phyloP scores from a whole-genome alignment of 2,888 invertebrate genomes.

The Andrena fulva region DNA sequence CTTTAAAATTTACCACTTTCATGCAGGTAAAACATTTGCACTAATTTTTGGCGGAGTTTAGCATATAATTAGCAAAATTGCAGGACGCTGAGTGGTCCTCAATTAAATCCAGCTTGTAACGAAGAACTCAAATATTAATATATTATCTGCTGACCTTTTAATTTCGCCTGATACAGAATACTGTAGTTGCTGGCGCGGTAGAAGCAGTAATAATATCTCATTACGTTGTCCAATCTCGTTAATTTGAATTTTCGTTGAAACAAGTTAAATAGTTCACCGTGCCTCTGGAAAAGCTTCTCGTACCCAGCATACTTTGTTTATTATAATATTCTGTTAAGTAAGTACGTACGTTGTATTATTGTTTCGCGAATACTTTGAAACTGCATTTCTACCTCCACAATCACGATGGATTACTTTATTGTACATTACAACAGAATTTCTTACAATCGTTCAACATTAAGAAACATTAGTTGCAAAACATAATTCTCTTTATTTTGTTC shows the following conservation, averaged over 20 bases:
- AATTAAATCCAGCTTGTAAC: background rate
- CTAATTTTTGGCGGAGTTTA: background rate
- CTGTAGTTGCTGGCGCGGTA: background rate
- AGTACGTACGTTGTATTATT: background rate
- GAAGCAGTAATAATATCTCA: constrained; percentile 24
- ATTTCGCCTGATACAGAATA: constrained; percentile 3
- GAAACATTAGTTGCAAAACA: no score
- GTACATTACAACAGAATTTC: no score
- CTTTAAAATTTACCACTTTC: background rate
- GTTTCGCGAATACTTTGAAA: background rate
- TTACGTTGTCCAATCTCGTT: constrained; percentile 35
- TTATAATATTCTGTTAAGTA: background rate
- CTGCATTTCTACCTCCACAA: no score
- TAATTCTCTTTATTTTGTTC: no score
- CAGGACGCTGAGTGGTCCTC: background rate
- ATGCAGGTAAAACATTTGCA: background rate
- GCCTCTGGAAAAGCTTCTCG: background rate
- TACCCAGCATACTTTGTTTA: background rate
- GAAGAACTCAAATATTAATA: background rate
- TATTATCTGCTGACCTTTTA: background rate
- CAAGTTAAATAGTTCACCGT: background rate
- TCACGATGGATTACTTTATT: background rate
- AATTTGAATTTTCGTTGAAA: constrained; percentile 23
- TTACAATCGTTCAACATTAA: no score
- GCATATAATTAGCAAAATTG: background rate